Conservation (phyloP, 2,888 invertebrate species). For the Cepaea hortensis region DNA sequence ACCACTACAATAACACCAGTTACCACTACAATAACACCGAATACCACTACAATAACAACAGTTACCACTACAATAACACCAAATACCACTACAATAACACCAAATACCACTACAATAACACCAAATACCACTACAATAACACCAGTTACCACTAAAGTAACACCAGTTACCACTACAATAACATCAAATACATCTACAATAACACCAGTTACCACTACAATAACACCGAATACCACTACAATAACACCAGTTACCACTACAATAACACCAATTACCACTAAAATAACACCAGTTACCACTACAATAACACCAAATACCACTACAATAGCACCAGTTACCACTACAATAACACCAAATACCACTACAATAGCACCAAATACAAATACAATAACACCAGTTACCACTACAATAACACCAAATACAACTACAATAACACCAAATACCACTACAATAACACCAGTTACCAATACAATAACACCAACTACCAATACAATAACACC, state of each 20-base stretch:
- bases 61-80: no score
- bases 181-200: background rate
- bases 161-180: background rate
- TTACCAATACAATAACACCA: no score
- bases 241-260: background rate
- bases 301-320: background rate
- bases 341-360: no score
- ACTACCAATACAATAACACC: background rate
- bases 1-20: no score
- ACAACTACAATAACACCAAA: no score
- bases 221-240: background rate
- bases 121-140: background rate
- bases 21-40: no score
- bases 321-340: background rate
- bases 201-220: background rate
- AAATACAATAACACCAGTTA: no score
- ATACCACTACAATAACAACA: no score
- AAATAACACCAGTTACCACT: background rate
- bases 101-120: background rate
- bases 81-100: no score
- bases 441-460: no score
- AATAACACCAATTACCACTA: background rate
- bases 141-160: background rate
- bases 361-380: no score
- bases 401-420: no score